A percentile compares a stretch with the other conserved stretches of the same genome.
Conservation (phyloP, 2,888 invertebrate genomes). For the Abrostola triplasia region DNA sequence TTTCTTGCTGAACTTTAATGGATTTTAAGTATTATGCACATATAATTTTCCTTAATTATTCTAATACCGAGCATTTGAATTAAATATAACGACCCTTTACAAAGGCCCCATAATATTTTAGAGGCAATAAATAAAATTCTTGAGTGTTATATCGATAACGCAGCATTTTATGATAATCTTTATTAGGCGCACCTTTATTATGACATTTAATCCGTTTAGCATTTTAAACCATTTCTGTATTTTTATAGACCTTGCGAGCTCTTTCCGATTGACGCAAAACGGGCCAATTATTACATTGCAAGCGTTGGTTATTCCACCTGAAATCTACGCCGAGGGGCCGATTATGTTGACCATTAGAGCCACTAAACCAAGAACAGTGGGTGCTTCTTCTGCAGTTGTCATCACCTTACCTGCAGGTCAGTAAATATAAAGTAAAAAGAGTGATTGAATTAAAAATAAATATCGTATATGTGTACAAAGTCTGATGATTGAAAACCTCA, state of each 20-base stretch:
- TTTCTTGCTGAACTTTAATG: too few species aligned
- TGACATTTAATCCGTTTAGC: not conserved
- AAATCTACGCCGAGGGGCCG: constrained; percentile 59
- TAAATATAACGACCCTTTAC: not conserved
- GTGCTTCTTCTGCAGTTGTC: constrained; percentile 70
- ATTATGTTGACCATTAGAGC: constrained; percentile 68
- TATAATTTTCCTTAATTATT: not conserved
- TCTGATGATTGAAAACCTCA: too few species aligned
- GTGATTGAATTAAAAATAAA: too few species aligned
- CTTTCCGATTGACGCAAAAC: constrained; percentile 57
- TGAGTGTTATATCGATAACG: not conserved
- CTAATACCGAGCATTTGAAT: not conserved
- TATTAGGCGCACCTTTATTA: not conserved
- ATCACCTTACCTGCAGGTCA: constrained; percentile 74
- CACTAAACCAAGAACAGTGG: constrained; percentile 72
- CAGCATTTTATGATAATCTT: not conserved
- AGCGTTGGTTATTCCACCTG: constrained; percentile 62
- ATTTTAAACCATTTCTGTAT: constrained; percentile 3
- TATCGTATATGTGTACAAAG: too few species aligned
- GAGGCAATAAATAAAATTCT: not conserved
- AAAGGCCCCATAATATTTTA: not conserved
- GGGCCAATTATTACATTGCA: constrained; percentile 56
- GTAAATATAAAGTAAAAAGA: not conserved
- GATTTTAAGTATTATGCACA: too few species aligned
- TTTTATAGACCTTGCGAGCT: constrained; percentile 60